These are phyloP conservation scores for Halcyon leucocephala DNA, from an alignment of 2,797 vertebrate species.

Conservation along the genomic window DNA sequence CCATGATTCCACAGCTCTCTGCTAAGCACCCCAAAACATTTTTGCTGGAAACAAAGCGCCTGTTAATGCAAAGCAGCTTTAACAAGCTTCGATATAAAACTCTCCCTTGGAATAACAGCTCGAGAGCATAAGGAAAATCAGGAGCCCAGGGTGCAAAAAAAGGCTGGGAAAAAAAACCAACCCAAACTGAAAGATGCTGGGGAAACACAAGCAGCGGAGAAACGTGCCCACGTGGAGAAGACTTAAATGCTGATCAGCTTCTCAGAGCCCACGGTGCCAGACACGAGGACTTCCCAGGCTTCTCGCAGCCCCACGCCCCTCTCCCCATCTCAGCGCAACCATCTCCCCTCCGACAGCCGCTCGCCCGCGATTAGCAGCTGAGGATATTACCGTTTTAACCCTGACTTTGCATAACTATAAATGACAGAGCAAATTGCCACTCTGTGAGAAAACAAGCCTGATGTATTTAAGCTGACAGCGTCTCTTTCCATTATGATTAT, in stretches of 20 bases:
- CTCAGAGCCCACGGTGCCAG: not conserved
- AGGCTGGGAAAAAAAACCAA: not conserved
- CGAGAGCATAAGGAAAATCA: not conserved
- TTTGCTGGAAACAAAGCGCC: not conserved
- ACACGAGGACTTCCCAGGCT: not conserved
- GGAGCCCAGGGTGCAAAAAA: not conserved
- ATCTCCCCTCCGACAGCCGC: not conserved
- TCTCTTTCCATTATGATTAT: not conserved
- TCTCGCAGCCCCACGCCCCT: fast-evolving
- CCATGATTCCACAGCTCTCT: too few relatives aligned
- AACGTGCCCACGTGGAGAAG: fast-evolving
- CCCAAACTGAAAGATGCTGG: not conserved
- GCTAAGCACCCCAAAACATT: not conserved
- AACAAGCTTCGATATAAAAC: not conserved
- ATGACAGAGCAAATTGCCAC: not conserved
- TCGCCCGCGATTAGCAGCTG: not conserved
- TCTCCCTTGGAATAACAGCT: not conserved
- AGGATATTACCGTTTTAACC: not conserved
- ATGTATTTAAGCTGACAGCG: not conserved
- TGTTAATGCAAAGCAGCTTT: not conserved
- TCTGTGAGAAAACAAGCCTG: not conserved
- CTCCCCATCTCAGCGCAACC: fast-evolving
- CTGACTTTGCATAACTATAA: not conserved
- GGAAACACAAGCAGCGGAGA: not conserved
- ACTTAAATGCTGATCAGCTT: fast-evolving